Evolutionary conservation across 2,113 vertebrate species (phyloP).

Genomic region (Salvelinus sp.): DNA sequence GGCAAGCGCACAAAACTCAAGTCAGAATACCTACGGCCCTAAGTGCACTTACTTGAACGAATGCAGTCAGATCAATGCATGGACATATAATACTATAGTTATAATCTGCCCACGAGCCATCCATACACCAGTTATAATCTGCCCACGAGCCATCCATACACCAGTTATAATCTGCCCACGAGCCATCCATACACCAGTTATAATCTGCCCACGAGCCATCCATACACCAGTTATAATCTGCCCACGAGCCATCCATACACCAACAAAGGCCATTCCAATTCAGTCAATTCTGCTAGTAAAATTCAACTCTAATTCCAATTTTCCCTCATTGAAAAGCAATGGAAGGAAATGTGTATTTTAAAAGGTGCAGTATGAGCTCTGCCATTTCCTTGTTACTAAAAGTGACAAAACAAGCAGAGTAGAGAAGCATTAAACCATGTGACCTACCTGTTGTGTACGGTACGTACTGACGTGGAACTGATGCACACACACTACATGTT

Average conservation of each 20-base stretch:
- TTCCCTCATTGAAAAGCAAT: too few species aligned
- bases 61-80: conserved; percentile 25
- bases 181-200: not conserved
- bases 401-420: too few species aligned
- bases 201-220: conserved; percentile 6
- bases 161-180: conserved; percentile 24
- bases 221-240: conserved; percentile 24
- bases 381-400: too few species aligned
- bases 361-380: too few species aligned
- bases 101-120: conserved; percentile 10
- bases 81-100: conserved; percentile 22
- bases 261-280: conserved; percentile 13
- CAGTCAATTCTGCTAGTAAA: too few species aligned
- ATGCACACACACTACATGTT: too few species aligned
- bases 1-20: too few species aligned
- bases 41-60: conserved; percentile 34
- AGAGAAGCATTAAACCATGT: too few species aligned
- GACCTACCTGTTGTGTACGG: too few species aligned
- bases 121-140: conserved; percentile 21
- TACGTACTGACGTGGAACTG: too few species aligned
- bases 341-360: too few species aligned
- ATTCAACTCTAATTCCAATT: too few species aligned
- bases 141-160: not conserved
- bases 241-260: not conserved
- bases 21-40: not conserved